A percentile compares a stretch with the other conserved stretches of the same genome.
These are phyloP conservation scores for Drosophila bunnanda DNA, from an alignment of 2,888 invertebrate genomes.

Conservation along the genomic window DNA sequence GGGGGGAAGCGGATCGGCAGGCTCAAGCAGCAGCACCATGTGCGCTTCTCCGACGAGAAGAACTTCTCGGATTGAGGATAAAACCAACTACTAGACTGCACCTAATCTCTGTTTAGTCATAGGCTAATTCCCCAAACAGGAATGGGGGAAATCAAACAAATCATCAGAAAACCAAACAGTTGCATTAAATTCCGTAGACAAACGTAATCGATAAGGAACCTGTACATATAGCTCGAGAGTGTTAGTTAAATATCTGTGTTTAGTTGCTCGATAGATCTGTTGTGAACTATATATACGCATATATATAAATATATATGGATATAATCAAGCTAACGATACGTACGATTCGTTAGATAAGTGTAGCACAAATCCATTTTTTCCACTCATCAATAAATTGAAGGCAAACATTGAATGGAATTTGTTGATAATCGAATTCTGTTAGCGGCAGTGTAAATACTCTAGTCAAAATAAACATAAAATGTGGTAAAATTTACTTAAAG, in stretches of 20 bases:
- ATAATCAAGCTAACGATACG: constrained; percentile 39
- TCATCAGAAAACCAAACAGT: constrained; percentile 29
- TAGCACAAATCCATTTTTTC: constrained; percentile 65
- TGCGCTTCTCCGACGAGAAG: constrained; percentile 82
- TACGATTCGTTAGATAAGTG: constrained; percentile 49
- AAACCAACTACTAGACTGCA: constrained; percentile 81
- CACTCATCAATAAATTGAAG: constrained; percentile 36
- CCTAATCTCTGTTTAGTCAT: constrained; percentile 73
- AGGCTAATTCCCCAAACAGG: constrained; percentile 30
- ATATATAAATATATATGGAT: constrained; percentile 37
- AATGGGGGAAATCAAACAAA: constrained; percentile 19
- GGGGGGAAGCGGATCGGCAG: constrained; percentile 48
- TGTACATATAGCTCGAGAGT: constrained; percentile 48
- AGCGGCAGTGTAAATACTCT: constrained; percentile 33
- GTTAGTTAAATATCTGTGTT: constrained; percentile 67
- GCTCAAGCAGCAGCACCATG: constrained; percentile 82
- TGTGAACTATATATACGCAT: constrained; percentile 64
- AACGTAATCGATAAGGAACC: constrained; percentile 31
- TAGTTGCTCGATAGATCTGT: constrained; percentile 63
- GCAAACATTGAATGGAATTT: constrained; percentile 20
- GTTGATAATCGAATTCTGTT: constrained; percentile 17
- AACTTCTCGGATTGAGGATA: constrained; percentile 80
- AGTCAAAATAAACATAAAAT: constrained; percentile 42
- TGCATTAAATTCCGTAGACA: constrained; percentile 46
- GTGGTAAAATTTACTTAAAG: constrained; percentile 74